Percentiles rank a stretch among this genome's conserved stretches.
These are phyloP conservation scores for Marisa cornuarietis DNA, from an alignment of 1,140 invertebrate genomes.

Conservation along the genomic window DNA sequence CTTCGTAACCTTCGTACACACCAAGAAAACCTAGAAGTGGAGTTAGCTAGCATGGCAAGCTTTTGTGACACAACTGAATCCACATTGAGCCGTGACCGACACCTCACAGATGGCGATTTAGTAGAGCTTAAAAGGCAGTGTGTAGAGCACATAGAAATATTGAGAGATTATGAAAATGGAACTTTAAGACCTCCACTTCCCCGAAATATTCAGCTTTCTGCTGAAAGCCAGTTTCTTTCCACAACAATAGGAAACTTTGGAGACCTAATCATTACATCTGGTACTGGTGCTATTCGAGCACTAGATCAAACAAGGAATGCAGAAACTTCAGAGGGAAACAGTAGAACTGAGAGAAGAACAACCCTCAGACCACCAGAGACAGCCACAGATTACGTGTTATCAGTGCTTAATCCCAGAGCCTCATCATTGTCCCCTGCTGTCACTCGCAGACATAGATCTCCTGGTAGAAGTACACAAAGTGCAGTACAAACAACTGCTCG, in stretches of 20 bases:
- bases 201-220: slow-evolving; percentile 30
- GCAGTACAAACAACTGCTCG: neutral
- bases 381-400: slow-evolving; percentile 23
- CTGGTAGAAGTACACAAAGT: neutral
- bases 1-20: slow-evolving; percentile 82
- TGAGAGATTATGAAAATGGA: slow-evolving; percentile 46
- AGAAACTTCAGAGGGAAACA: neutral
- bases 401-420: slow-evolving; percentile 16
- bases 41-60: slow-evolving; percentile 90
- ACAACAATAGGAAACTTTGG: slow-evolving; percentile 55
- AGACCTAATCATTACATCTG: slow-evolving; percentile 40
- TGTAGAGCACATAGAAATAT: slow-evolving; percentile 46
- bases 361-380: slow-evolving; percentile 12
- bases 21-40: slow-evolving; percentile 92
- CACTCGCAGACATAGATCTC: neutral
- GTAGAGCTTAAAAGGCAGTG: slow-evolving; percentile 55
- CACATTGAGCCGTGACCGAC: slow-evolving; percentile 78
- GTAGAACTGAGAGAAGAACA: slow-evolving; percentile 4
- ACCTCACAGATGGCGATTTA: slow-evolving; percentile 59
- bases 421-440: slow-evolving; percentile 23
- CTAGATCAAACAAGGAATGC: neutral
- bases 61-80: slow-evolving; percentile 96
- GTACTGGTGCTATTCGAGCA: slow-evolving; percentile 1
- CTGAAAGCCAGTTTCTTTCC: slow-evolving; percentile 44
- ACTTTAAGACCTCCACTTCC: slow-evolving; percentile 27